phyloP scores from a whole-genome alignment of 2,888 invertebrate species.

The Carcina quercana region DNA sequence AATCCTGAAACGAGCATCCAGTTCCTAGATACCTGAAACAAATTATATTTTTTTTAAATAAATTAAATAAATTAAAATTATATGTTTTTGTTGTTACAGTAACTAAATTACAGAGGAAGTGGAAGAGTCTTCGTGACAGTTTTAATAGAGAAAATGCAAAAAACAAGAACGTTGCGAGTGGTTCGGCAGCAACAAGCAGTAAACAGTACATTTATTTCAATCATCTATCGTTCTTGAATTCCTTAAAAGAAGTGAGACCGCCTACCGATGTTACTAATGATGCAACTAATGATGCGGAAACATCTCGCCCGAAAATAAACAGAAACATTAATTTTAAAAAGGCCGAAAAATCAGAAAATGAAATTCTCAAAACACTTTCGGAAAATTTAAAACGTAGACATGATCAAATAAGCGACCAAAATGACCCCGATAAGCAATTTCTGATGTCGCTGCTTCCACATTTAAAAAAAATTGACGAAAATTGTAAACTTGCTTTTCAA shows the following conservation, averaged over 20 bases:
- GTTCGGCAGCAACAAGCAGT: slow-evolving; percentile 22
- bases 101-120: slow-evolving; percentile 21
- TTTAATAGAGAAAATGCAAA: slow-evolving; percentile 22
- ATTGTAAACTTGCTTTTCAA: too few relatives aligned
- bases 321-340: too few relatives aligned
- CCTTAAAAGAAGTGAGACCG: slow-evolving; percentile 22
- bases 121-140: slow-evolving; percentile 19
- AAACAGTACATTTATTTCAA: slow-evolving; percentile 25
- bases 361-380: too few relatives aligned
- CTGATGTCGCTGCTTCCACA: too few relatives aligned
- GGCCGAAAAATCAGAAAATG: too few relatives aligned
- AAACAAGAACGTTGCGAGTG: slow-evolving; percentile 22
- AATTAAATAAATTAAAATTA: neutral
- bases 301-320: too few relatives aligned
- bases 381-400: too few relatives aligned
- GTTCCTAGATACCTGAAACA: neutral
- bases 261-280: slow-evolving; percentile 17
- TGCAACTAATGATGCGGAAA: slow-evolving; percentile 21
- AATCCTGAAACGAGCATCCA: neutral
- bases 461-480: too few relatives aligned
- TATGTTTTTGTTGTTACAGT: slow-evolving; percentile 13
- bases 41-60: neutral
- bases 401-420: too few relatives aligned
- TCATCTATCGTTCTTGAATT: slow-evolving; percentile 23
- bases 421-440: too few relatives aligned